Evolutionary conservation across 2,797 vertebrate species (phyloP), one percentile per base, ranked within the genome.

Genomic region (Syndactyla subalaris): DNA sequence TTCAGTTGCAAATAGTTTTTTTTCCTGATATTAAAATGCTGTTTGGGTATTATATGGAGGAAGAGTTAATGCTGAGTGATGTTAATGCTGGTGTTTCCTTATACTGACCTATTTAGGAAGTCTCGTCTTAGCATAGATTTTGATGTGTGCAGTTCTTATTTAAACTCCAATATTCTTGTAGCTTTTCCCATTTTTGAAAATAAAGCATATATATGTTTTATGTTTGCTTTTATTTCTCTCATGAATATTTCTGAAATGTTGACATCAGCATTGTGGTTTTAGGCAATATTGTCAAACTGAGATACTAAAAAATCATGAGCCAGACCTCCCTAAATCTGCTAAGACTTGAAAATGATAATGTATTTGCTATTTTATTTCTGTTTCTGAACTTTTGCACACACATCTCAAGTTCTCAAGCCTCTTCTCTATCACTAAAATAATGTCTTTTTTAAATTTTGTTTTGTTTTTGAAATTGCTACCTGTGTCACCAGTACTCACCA

Each of bases 211-310:
- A 20, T 45, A 52, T 38, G 5, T 71, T 91, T 83, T 46, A 66
- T 66, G 63, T 39, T 80, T 85, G 54, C 38, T 85, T 92, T 91
- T 85, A 80, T 92, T 91, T 91, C 41, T 80, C 43, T 92, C 27
- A 20, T 77, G 68, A 80, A 62, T 81, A 59, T 39, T 88, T 91
- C 66, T 78, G 73, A 93, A 93, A 75, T 43, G 58, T 51, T 85
- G 79, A 75, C 30, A 66, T 72, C 68, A 67, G 13, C 46, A 54
- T 62, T 61, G 46, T 68, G 49, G 14, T 29, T 95, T 75, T 65
- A 73, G 51, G 79, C 43, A 65, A 66, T 78, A 55, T 22, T 43
- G 24, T 89, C 34, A 88, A 87, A 89, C 41, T 32, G 49, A 89
- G 32, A 46, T 67, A 49, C 23, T 82, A 81, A 82, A 85, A 89